phyloP scores from a whole-genome alignment of 1,140 invertebrate species.

The Zaprionus vittiger region DNA sequence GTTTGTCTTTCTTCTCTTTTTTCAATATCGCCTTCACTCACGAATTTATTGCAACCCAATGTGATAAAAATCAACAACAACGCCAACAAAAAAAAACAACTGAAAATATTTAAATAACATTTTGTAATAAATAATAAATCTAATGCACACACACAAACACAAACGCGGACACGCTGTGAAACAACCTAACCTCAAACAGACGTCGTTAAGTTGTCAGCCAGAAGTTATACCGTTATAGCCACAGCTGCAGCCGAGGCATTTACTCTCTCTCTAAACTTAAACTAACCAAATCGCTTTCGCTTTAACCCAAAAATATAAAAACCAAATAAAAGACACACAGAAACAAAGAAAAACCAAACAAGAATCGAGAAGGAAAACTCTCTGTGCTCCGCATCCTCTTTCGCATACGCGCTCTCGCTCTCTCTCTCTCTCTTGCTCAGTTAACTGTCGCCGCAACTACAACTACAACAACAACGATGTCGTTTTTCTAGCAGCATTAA shows the following conservation, averaged over 20 bases:
- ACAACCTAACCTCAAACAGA: constrained; percentile 48
- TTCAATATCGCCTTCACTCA: constrained; percentile 57
- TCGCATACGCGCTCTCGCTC: constrained; percentile 3
- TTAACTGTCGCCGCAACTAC: constrained; percentile 5
- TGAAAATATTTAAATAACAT: constrained; percentile 3
- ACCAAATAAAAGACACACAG: constrained; percentile 14
- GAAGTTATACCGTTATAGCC: constrained; percentile 15
- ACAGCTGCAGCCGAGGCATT: constrained; percentile 57
- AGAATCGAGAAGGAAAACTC: constrained; percentile 9
- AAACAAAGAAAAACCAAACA: constrained; percentile 7
- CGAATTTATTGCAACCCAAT: constrained; percentile 18
- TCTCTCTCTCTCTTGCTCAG: constrained; percentile 27
- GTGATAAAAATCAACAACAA: constrained; percentile 32
- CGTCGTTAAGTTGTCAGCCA: constrained; percentile 74
- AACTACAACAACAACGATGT: constrained; percentile 40
- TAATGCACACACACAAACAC: constrained; percentile 9
- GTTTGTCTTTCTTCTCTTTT: constrained; percentile 56
- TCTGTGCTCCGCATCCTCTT: not conserved
- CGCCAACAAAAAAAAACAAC: constrained; percentile 5
- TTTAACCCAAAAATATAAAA: constrained; percentile 51
- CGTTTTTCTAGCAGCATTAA: constrained; percentile 25
- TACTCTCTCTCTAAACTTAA: constrained; percentile 48
- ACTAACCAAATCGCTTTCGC: constrained; percentile 61
- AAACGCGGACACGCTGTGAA: not conserved
- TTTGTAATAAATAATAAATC: constrained; percentile 2